phyloP scores from a whole-genome alignment of 2,888 invertebrate species.

The Diadegma fenestrale region DNA sequence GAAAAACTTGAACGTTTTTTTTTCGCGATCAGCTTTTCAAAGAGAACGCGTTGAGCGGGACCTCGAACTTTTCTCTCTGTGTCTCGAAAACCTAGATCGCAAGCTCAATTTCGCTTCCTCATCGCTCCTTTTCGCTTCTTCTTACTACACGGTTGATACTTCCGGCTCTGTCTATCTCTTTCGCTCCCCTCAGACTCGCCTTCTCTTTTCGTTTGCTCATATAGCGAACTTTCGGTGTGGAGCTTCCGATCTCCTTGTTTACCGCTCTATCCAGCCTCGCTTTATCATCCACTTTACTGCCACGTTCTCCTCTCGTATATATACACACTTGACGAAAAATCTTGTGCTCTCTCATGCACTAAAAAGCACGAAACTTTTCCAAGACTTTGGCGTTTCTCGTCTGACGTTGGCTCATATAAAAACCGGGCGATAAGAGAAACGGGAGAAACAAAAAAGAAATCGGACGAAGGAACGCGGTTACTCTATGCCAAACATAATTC shows the following conservation, averaged over 20 bases:
- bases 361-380: slow-evolving; percentile 59
- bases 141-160: slow-evolving; percentile 20
- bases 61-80: slow-evolving; percentile 36
- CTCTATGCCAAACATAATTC: slow-evolving; percentile 49
- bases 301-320: slow-evolving; percentile 34
- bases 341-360: slow-evolving; percentile 42
- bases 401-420: slow-evolving; percentile 25
- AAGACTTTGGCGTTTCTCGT: slow-evolving; percentile 46
- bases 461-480: background rate
- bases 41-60: slow-evolving; percentile 67
- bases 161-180: slow-evolving; percentile 28
- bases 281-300: slow-evolving; percentile 61
- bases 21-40: slow-evolving; percentile 59
- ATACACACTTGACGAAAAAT: slow-evolving; percentile 48
- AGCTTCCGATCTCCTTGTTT: slow-evolving; percentile 67
- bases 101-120: slow-evolving; percentile 50
- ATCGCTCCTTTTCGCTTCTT: slow-evolving; percentile 50
- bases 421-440: slow-evolving; percentile 20
- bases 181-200: slow-evolving; percentile 25
- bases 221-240: slow-evolving; percentile 58
- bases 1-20: slow-evolving; percentile 61
- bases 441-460: slow-evolving; percentile 1
- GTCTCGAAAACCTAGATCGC: slow-evolving; percentile 49
- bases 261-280: slow-evolving; percentile 60
- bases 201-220: slow-evolving; percentile 47